These are phyloP conservation scores for Sparidentex hasta DNA, from an alignment of 2,797 vertebrate species.

Conservation along the genomic window DNA sequence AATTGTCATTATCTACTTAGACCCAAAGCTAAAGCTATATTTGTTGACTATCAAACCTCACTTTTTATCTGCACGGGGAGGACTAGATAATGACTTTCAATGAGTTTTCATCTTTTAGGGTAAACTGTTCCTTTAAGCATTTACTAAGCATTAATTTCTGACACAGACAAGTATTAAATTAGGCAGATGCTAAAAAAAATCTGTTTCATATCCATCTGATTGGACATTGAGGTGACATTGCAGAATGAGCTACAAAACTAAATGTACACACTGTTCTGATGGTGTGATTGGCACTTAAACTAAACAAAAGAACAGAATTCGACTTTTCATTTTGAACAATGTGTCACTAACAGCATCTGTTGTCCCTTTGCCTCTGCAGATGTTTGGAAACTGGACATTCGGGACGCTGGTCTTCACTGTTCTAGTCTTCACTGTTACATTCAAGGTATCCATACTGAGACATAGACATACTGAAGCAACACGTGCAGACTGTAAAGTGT, in stretches of 20 bases:
- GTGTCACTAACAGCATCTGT: neutral
- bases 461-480: conserved; percentile 4
- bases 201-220: neutral
- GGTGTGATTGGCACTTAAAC: neutral
- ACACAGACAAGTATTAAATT: neutral
- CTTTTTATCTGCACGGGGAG: no score
- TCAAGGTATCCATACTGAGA: conserved; percentile 88
- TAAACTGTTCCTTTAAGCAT: no score
- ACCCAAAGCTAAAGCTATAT: no score
- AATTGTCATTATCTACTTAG: no score
- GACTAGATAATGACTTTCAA: no score
- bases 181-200: neutral
- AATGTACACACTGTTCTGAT: neutral
- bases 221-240: neutral
- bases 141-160: neutral
- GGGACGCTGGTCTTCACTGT: conserved; percentile 97
- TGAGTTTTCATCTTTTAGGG: neutral
- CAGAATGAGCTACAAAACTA: neutral
- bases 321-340: neutral
- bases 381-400: conserved; percentile 99
- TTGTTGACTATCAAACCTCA: no score
- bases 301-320: neutral
- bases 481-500: fast-evolving
- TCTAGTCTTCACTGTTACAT: conserved; percentile 95
- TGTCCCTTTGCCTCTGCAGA: conserved; percentile 75